A percentile compares a stretch with the other conserved stretches of the same genome.
These are phyloP conservation scores for Allophyes oxyacanthae DNA, from an alignment of 2,888 invertebrate species.

Conservation along the genomic window DNA sequence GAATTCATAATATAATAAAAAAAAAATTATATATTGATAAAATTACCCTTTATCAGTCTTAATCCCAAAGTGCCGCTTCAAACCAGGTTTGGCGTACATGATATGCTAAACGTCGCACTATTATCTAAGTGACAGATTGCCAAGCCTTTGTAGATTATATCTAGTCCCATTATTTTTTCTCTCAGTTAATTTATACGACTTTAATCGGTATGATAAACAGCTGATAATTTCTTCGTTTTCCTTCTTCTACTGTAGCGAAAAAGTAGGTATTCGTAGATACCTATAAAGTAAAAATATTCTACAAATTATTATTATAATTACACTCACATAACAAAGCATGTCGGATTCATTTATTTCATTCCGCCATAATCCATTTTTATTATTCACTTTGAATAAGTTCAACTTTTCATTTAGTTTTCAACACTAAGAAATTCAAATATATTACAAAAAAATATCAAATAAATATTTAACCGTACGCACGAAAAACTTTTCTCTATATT, in stretches of 20 bases:
- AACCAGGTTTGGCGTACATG: slow-evolving; percentile 10
- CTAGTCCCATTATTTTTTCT: slow-evolving; percentile 8
- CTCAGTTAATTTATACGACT: slow-evolving; percentile 9
- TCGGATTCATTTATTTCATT: slow-evolving; percentile 65
- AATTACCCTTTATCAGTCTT: slow-evolving; percentile 7
- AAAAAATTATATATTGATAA: no score
- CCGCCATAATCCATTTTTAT: slow-evolving; percentile 50
- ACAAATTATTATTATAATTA: neutral
- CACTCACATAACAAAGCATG: slow-evolving; percentile 86
- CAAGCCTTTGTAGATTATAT: slow-evolving; percentile 5
- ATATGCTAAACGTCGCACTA: slow-evolving; percentile 12
- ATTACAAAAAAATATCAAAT: neutral
- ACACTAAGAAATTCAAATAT: no score
- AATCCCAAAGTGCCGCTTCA: slow-evolving; percentile 22
- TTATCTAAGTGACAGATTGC: slow-evolving; percentile 19
- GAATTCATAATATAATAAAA: no score
- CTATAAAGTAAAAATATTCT: neutral
- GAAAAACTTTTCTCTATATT: neutral
- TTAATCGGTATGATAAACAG: neutral
- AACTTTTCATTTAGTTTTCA: neutral
- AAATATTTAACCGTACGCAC: neutral
- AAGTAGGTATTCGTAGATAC: neutral
- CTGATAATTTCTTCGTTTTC: neutral
- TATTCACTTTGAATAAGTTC: slow-evolving; percentile 34
- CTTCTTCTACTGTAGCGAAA: no score